Evolutionary conservation across 1,140 invertebrate species (phyloP).

Genomic region (Hesperophylax magnus): DNA sequence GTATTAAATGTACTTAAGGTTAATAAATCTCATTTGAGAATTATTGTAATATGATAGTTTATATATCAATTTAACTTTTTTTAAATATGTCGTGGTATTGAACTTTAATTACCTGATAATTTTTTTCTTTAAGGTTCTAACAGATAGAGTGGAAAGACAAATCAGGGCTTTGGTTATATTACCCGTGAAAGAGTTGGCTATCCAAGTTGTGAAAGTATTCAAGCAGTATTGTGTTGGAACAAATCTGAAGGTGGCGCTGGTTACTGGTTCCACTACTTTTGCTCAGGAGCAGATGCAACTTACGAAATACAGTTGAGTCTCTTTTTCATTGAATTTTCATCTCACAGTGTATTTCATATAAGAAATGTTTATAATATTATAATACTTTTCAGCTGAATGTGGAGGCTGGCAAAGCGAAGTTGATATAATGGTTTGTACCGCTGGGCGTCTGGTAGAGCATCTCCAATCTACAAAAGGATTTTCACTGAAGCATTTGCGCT

Average conservation of each 20-base stretch:
- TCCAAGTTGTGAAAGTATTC: constrained; percentile 91
- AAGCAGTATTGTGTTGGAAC: constrained; percentile 80
- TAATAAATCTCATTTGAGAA: background rate
- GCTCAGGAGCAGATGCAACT: constrained; percentile 83
- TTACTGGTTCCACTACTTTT: constrained; percentile 82
- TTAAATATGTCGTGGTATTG: no score
- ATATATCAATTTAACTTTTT: no score
- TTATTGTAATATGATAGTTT: no score
- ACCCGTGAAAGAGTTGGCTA: constrained; percentile 92
- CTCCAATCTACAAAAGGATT: constrained; percentile 91
- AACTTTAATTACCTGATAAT: constrained; percentile 2
- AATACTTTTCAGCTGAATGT: constrained; percentile 63
- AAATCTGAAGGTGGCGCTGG: constrained; percentile 79
- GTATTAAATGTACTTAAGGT: constrained; percentile 58
- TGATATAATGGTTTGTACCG: constrained; percentile 95
- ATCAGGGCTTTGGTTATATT: constrained; percentile 90
- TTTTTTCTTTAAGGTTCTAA: constrained; percentile 55
- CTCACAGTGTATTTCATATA: no score
- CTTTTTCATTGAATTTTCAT: background rate
- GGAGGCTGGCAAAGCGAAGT: constrained; percentile 73
- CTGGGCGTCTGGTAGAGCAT: constrained; percentile 94
- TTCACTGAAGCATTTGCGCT: constrained; percentile 82
- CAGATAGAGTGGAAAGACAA: constrained; percentile 67
- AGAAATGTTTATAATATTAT: background rate
- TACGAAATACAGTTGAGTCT: constrained; percentile 74